Conservation (phyloP, 2,888 invertebrate genomes). For the Biston stratarius region DNA sequence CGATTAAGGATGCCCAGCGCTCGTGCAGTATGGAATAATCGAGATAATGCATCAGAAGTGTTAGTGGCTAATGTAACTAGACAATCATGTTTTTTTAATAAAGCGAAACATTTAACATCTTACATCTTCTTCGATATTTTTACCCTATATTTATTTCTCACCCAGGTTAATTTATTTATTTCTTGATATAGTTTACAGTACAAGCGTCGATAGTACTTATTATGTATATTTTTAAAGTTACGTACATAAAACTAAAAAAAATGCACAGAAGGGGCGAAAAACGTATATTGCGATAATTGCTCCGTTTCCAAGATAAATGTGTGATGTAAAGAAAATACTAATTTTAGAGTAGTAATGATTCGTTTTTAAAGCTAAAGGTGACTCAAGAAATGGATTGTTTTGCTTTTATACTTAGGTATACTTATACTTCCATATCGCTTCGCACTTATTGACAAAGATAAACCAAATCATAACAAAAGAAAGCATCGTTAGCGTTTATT, state of each 20-base stretch:
- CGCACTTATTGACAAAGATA: neutral
- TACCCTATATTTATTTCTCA: neutral
- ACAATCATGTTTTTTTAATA: neutral
- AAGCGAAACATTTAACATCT: neutral
- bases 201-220: neutral
- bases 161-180: neutral
- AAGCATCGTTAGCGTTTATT: neutral
- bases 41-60: neutral
- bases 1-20: conserved; percentile 32
- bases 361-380: too few species aligned
- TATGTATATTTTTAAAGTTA: too few species aligned
- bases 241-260: too few species aligned
- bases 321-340: too few species aligned
- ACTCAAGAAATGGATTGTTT: too few species aligned
- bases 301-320: too few species aligned
- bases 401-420: too few species aligned
- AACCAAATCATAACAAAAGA: neutral
- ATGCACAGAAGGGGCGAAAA: too few species aligned
- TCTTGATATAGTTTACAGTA: neutral
- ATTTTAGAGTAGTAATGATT: too few species aligned
- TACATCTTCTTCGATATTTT: neutral
- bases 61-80: neutral
- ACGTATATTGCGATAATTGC: too few species aligned
- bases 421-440: too few species aligned
- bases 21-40: neutral